Conservation (phyloP, 2,888 invertebrate genomes). For the Catocala fraxini region DNA sequence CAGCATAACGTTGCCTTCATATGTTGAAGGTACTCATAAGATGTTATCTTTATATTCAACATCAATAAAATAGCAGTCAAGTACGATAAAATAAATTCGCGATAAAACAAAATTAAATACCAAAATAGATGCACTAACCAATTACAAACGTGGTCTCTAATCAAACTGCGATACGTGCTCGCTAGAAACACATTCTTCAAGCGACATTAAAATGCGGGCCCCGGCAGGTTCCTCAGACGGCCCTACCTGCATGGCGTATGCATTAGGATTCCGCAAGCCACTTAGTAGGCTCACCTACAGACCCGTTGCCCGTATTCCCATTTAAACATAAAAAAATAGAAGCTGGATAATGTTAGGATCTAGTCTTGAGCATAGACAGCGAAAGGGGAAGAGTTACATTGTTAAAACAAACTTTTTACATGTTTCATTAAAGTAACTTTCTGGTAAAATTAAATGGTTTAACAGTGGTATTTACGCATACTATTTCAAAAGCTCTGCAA, state of each 20-base stretch:
- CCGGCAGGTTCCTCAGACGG: constrained; percentile 55
- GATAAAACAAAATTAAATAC: constrained; percentile 42
- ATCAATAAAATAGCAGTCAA: constrained; percentile 36
- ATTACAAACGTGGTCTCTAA: constrained; percentile 44
- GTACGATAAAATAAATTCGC: constrained; percentile 42
- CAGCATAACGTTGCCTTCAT: background rate
- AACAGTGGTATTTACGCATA: too few relatives aligned
- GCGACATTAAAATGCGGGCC: constrained; percentile 53
- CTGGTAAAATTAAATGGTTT: too few relatives aligned
- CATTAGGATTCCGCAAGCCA: constrained; percentile 80
- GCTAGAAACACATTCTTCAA: constrained; percentile 46
- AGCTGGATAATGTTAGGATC: constrained; percentile 81
- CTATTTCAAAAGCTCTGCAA: too few relatives aligned
- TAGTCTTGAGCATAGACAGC: constrained; percentile 60
- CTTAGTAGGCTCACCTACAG: constrained; percentile 83
- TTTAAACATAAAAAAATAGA: constrained; percentile 82
- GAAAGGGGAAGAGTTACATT: constrained; percentile 61
- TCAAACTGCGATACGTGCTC: constrained; percentile 43
- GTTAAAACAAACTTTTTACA: background rate
- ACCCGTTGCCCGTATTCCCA: constrained; percentile 87
- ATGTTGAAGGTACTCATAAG: background rate
- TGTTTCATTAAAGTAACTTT: background rate
- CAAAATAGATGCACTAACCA: constrained; percentile 42
- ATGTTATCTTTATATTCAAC: constrained; percentile 15
- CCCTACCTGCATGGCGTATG: constrained; percentile 82